Evolutionary conservation across 1,140 invertebrate species (phyloP).

Genomic region (Agrypnia vestita): DNA sequence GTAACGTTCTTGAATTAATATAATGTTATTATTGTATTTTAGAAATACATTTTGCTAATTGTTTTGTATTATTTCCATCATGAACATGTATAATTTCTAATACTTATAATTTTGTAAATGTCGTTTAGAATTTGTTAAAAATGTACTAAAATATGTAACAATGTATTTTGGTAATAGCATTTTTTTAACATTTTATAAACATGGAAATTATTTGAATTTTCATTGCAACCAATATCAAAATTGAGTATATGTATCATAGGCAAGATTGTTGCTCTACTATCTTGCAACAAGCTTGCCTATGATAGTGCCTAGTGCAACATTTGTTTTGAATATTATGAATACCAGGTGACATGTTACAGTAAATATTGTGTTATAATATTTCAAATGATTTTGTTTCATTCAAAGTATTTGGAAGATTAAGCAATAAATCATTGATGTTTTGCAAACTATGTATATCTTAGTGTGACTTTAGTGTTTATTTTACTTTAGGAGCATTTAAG

Average conservation of each 20-base stretch:
- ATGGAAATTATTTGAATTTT: constrained; percentile 19
- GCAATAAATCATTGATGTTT: too few species aligned
- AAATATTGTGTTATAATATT: too few species aligned
- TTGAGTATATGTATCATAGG: too few species aligned
- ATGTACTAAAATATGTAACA: constrained; percentile 35
- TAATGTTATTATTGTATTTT: constrained; percentile 29
- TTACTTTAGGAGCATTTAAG: too few species aligned
- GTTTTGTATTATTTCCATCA: constrained; percentile 28
- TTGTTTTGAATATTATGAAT: too few species aligned
- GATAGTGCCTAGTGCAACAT: neutral
- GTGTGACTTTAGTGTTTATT: too few species aligned
- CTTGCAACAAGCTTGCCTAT: neutral
- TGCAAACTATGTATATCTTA: too few species aligned
- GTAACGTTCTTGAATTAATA: constrained; percentile 23
- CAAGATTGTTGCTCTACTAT: too few species aligned
- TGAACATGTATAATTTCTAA: constrained; percentile 24
- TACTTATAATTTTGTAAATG: constrained; percentile 32
- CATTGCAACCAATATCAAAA: constrained; percentile 13
- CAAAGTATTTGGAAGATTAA: too few species aligned
- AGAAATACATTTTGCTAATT: constrained; percentile 26
- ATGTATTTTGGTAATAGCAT: constrained; percentile 30
- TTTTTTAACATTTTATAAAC: neutral
- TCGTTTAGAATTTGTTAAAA: constrained; percentile 7
- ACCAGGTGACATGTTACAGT: too few species aligned
- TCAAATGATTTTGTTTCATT: too few species aligned